A percentile compares a stretch with the other conserved stretches of the same genome.
Conservation (phyloP, 2,797 vertebrate species). For the Falco berigora region DNA sequence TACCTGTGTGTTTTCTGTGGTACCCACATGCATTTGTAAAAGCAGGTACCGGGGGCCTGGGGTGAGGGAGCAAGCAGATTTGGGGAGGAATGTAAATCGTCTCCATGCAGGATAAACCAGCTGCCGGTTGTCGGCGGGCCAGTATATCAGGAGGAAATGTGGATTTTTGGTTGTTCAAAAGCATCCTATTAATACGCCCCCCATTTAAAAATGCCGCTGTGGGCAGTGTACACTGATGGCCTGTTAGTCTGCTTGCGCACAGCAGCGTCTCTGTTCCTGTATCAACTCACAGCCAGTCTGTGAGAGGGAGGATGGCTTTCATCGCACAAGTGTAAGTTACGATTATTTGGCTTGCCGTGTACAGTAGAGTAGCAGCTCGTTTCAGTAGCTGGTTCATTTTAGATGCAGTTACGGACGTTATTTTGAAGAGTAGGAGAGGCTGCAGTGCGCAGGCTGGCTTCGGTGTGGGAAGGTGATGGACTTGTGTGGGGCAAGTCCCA, state of each 20-base stretch:
- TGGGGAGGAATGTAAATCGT: background rate
- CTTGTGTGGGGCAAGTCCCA: background rate
- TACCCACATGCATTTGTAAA: background rate
- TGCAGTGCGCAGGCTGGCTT: background rate
- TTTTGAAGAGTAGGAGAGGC: background rate
- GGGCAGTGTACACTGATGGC: background rate
- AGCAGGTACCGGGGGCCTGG: background rate
- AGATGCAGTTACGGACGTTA: background rate
- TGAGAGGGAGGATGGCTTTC: background rate
- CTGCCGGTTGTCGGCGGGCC: background rate
- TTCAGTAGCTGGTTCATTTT: background rate
- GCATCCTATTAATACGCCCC: background rate
- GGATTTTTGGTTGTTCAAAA: background rate
- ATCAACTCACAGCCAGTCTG: background rate
- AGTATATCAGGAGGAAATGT: background rate
- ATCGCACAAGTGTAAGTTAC: accelerated
- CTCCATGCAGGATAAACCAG: background rate
- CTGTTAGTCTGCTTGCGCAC: too few species aligned
- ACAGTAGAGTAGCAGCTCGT: background rate
- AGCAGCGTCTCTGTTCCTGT: background rate
- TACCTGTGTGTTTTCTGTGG: background rate
- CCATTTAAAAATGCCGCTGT: background rate
- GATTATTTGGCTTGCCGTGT: background rate
- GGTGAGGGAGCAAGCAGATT: background rate
- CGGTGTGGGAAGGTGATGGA: background rate